Base-by-base conservation (phyloP, 2,113 vertebrate genomes). In the Peromyscus californicus region DNA sequence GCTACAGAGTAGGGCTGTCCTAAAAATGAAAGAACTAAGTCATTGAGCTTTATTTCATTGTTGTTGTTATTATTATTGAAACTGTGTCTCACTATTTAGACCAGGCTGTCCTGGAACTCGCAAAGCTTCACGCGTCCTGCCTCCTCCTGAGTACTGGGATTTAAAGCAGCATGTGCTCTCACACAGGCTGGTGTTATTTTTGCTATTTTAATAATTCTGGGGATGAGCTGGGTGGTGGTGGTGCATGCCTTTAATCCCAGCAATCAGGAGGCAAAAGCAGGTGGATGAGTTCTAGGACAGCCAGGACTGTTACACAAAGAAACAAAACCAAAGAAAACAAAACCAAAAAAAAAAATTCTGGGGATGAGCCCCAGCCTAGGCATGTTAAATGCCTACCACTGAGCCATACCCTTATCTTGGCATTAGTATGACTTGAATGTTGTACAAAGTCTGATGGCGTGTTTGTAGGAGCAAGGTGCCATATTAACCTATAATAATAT, bases 401-500 rank as follows among this genome's bases (percentile, higher is more conserved):
- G 33, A 75, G 24, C 42, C 75, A 5, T 9, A 65, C 12, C 45
- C 67, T 21, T 70, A 39, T 82, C 33, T 78, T 92, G n/a, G 9
- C 76, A n/a, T 82, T 94, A 45, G 94, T 95, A 76, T 93, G 86
- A 89, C 33, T 89, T 90, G 92, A 59, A 19, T 89, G 19, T 89
- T 75, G 36, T 22, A 86, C 80, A 54, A 70, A 86, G 88, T 78
- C 15, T 39, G 83, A 48, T 15, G 9, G 54, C 1, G 48, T 85
- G 80, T 59, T 97, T 61, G 21, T 45, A 70, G 85, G 45, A 87
- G 15, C 72, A 36, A 88, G 88, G 29, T 61, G 90, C 54, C 61
- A 0, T 0, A 0, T 22, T 82, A 86, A 82, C 70, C 83, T 94
- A 22, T 96, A 91, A 97, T 67, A 69, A 42, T 96, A 12, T 74